phyloP scores from a whole-genome alignment of 2,797 vertebrate species.

The Selene dorsalis region DNA sequence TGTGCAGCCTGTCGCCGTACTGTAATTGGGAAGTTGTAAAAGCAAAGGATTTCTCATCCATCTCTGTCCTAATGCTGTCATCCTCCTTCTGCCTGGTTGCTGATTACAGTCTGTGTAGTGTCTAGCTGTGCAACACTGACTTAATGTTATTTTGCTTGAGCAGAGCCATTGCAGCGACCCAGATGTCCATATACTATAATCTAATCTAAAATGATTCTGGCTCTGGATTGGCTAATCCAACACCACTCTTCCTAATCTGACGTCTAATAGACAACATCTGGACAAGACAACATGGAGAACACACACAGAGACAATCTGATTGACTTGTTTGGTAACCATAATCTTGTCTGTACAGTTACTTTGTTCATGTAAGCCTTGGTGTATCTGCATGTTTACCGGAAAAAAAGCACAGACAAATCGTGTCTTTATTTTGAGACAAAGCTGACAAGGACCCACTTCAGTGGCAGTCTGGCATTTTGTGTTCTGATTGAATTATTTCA shows the following conservation, averaged over 20 bases:
- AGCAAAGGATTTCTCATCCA: constrained; percentile 63
- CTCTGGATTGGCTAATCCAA: constrained; percentile 82
- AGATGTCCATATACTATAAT: constrained; percentile 83
- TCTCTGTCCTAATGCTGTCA: constrained; percentile 65
- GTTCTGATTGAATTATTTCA: constrained; percentile 31
- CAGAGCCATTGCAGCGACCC: constrained; percentile 74
- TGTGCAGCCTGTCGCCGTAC: constrained; percentile 44
- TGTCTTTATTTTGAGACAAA: constrained; percentile 41
- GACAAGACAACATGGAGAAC: constrained; percentile 55
- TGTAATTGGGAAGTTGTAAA: constrained; percentile 72
- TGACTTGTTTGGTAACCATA: constrained; percentile 70
- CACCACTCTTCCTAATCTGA: constrained; percentile 78
- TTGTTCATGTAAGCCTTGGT: constrained; percentile 53
- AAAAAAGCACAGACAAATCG: constrained; percentile 35
- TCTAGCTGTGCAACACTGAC: constrained; percentile 73
- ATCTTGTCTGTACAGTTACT: constrained; percentile 71
- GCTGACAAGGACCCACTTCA: constrained; percentile 1
- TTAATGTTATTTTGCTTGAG: constrained; percentile 78
- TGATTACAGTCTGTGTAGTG: constrained; percentile 79
- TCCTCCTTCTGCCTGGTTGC: constrained; percentile 64
- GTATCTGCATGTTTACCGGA: constrained; percentile 52
- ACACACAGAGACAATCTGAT: constrained; percentile 66
- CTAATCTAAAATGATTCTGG: constrained; percentile 79
- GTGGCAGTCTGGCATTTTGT: neutral
- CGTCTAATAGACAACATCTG: constrained; percentile 79